Conservation (phyloP, 2,888 invertebrate genomes). For the Sinohyriopsis cumingii region DNA sequence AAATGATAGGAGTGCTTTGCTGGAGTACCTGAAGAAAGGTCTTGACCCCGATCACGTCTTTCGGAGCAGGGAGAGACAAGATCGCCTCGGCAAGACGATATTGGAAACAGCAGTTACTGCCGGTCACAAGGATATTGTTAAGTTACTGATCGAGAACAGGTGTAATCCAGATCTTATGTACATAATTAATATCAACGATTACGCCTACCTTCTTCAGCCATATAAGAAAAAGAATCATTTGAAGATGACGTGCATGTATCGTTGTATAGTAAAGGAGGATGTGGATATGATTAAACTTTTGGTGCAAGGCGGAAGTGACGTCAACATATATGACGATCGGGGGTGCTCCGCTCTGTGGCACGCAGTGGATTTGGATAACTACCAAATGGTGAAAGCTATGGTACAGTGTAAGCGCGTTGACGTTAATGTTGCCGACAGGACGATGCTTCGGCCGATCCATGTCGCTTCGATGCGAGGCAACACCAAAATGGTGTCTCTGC, state of each 20-base stretch:
- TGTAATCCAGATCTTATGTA: slow-evolving; percentile 53
- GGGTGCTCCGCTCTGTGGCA: slow-evolving; percentile 60
- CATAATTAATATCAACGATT: slow-evolving; percentile 48
- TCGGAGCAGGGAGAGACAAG: slow-evolving; percentile 42
- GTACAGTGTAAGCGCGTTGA: slow-evolving; percentile 38
- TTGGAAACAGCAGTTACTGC: slow-evolving; percentile 47
- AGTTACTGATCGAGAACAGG: slow-evolving; percentile 37
- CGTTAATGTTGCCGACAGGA: slow-evolving; percentile 54
- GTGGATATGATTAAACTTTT: slow-evolving; percentile 49
- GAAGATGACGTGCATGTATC: slow-evolving; percentile 51
- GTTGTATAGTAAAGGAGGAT: slow-evolving; percentile 51
- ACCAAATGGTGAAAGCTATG: slow-evolving; percentile 55
- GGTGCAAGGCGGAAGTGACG: slow-evolving; percentile 55
- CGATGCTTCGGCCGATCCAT: slow-evolving; percentile 55
- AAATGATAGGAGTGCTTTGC: slow-evolving; percentile 32
- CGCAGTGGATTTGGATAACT: slow-evolving; percentile 56
- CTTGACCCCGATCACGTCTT: slow-evolving; percentile 55
- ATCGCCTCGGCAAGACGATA: slow-evolving; percentile 51
- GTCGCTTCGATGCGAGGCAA: slow-evolving; percentile 59
- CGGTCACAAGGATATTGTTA: slow-evolving; percentile 42
- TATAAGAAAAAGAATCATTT: slow-evolving; percentile 46
- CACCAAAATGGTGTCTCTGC: slow-evolving; percentile 47
- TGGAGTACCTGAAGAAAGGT: slow-evolving; percentile 46
- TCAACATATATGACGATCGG: slow-evolving; percentile 55
- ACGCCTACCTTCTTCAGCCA: slow-evolving; percentile 38